phyloP scores from a whole-genome alignment of 2,797 vertebrate species.

The Lithobates pipiens region DNA sequence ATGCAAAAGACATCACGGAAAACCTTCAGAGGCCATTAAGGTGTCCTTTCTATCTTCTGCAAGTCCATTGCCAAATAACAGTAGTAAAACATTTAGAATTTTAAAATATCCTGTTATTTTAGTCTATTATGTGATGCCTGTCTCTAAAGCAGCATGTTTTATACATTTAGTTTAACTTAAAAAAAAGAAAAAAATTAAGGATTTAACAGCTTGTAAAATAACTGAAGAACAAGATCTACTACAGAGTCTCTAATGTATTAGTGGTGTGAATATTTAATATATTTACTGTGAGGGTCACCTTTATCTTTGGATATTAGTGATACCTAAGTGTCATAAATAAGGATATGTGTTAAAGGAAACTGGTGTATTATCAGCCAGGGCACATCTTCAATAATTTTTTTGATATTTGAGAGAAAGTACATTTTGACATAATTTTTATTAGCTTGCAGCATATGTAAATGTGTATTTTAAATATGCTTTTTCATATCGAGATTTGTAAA shows the following conservation, averaged over 20 bases:
- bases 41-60: background rate
- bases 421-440: no score
- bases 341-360: no score
- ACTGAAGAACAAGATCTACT: background rate
- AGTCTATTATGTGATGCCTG: background rate
- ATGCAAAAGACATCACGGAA: constrained; percentile 31
- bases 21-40: background rate
- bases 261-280: no score
- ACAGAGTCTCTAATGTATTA: background rate
- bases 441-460: no score
- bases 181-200: background rate
- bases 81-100: constrained; percentile 17
- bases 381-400: no score
- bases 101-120: constrained; percentile 8
- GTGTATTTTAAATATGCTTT: no score
- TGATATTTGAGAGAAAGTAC: no score
- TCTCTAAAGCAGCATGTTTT: background rate
- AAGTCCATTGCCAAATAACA: constrained; percentile 16
- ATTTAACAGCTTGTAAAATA: constrained; percentile 5
- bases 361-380: no score
- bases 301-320: no score
- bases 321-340: no score
- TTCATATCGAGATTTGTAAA: no score
- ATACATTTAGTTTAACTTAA: background rate
- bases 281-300: no score